Base-by-base conservation (phyloP, 2,888 invertebrate species). In the Calameuta idolon region DNA sequence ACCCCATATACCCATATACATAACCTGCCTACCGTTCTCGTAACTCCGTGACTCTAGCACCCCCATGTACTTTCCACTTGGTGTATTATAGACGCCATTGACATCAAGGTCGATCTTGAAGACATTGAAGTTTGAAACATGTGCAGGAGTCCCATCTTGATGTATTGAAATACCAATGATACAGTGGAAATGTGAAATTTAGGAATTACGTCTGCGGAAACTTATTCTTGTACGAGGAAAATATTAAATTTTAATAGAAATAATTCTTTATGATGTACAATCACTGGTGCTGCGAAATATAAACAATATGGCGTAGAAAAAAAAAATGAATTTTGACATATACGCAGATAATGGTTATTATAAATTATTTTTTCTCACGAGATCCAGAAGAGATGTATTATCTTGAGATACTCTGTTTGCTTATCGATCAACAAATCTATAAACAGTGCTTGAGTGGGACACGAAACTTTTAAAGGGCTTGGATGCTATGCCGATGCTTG, bases 341-440 rank as follows among this genome's bases (percentile, higher is more conserved):
- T 68, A 34, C 34, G 34, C 31, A n/a, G n/a, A 69, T 74, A n/a
- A 69, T 40, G 69, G 83, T 81, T 82, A 83, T 78, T 80, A 83
- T 84, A 83, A 77, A 80, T 78, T 76, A 76, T 81, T 85, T 80
- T 81, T 82, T 84, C 85, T 82, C 86, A 82, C 82, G 84, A 69
- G 55, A 23, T 55, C 23, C 55, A 55, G 55, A 55, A 55, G 55
- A 40, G 40, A 5, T 15, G 15, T 55, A 23, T 9, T 55, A 23
- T 23, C 23, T 23, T 23, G 9, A 55, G 55, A 23, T 23, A 23
- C 1, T 55, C 55, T 55, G 23, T 55, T 55, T 55, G 23, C 23
- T 71, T 71, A 34, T 71, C 12, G 71, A 34, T 71, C 71, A 34
- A 12, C 33, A 71, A 71, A 71, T 71, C 71, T 71, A 34, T 71